Evolutionary conservation across 30 jellyfish, hydroid and myxozoan species (phyloP), one percentile per base, ranked within the genome.

Genomic region (Pelagia noctiluca): DNA sequence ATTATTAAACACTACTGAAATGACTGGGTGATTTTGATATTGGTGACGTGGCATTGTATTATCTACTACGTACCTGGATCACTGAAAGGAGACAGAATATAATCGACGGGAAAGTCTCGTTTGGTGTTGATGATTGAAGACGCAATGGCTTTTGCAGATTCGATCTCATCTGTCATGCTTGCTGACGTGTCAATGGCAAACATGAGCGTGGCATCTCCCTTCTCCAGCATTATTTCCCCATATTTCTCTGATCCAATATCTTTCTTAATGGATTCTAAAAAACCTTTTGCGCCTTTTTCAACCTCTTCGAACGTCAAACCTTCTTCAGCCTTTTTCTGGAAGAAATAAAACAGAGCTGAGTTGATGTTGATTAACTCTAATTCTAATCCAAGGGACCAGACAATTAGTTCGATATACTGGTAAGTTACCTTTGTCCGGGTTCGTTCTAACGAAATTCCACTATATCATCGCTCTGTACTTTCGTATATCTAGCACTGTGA

Each of bases 1-100:
- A n/a, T n/a, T n/a, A n/a, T n/a, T n/a, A n/a, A n/a, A n/a, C n/a
- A n/a, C n/a, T n/a, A n/a, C n/a, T n/a, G n/a, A n/a, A n/a, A n/a
- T n/a, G n/a, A n/a, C n/a, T n/a, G n/a, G n/a, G n/a, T n/a, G n/a
- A n/a, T n/a, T n/a, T n/a, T n/a, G n/a, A n/a, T n/a, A n/a, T n/a
- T n/a, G n/a, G n/a, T n/a, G n/a, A n/a, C n/a, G n/a, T n/a, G n/a
- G n/a, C n/a, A n/a, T n/a, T n/a, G n/a, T n/a, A n/a, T n/a, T n/a
- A n/a, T n/a, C n/a, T n/a, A n/a, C n/a, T 16, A 23, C 78, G 35
- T 57, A 89, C 97, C 74, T 71, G 97, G 97, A 52, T 89, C 97
- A 63, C 82, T 89, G 75, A 81, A 81, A 2, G 94, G 95, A 7
- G 97, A 81, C 38, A 89, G 80, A 42, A 89, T 81, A 70, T 89